These are phyloP conservation scores for Cygnus olor DNA, from an alignment of 2,797 vertebrate genomes.

Conservation along the genomic window DNA sequence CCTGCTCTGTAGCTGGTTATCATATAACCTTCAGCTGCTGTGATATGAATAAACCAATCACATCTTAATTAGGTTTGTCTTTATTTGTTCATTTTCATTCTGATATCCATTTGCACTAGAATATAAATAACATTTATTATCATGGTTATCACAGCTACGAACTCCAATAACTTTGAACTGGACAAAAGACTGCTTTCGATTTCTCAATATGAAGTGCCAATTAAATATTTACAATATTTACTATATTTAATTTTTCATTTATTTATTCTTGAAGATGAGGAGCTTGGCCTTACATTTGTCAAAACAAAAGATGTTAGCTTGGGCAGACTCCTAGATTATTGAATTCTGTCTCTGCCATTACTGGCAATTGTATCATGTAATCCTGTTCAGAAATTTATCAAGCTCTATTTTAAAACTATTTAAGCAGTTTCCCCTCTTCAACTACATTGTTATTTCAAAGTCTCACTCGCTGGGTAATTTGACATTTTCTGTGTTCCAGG, in stretches of 20 bases:
- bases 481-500: not conserved
- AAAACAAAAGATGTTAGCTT: not conserved
- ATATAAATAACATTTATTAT: slow-evolving; percentile 35
- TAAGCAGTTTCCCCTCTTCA: not conserved
- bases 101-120: slow-evolving; percentile 16
- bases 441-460: not conserved
- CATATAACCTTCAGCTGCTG: slow-evolving; percentile 34
- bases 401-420: not conserved
- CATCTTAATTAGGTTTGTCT: slow-evolving; percentile 41
- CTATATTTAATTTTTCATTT: slow-evolving; percentile 37
- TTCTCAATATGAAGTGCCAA: slow-evolving; percentile 15
- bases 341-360: not conserved
- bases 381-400: not conserved
- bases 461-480: not conserved
- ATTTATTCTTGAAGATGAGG: slow-evolving; percentile 30
- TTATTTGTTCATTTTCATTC: slow-evolving; percentile 33
- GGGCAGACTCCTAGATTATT: not conserved
- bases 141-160: slow-evolving; percentile 10
- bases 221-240: slow-evolving; percentile 61
- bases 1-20: slow-evolving; percentile 33
- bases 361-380: not conserved
- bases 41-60: slow-evolving; percentile 41
- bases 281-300: not conserved
- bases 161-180: not conserved
- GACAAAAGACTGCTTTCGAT: slow-evolving; percentile 22